Conservation (phyloP, 2,797 vertebrate genomes). For the Gobionotothen gibberifrons region DNA sequence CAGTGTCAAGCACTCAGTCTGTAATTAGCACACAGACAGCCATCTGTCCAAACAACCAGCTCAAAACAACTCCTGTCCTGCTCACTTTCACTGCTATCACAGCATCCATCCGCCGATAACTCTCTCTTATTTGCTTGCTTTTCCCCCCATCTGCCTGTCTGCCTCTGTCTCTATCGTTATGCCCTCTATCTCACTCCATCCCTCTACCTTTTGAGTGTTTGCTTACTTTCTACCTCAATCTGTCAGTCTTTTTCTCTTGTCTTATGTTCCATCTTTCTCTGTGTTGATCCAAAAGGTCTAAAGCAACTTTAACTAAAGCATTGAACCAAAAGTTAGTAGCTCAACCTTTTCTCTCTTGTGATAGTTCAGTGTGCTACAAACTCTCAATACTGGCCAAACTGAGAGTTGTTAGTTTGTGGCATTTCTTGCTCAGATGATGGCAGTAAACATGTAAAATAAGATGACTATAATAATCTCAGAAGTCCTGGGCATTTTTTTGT, state of each 20-base stretch:
- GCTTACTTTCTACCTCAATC: slow-evolving; percentile 35
- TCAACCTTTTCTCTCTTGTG: background rate
- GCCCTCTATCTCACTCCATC: slow-evolving; percentile 35
- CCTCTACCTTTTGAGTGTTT: slow-evolving; percentile 48
- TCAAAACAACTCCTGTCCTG: slow-evolving; percentile 73
- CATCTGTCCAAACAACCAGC: slow-evolving; percentile 84
- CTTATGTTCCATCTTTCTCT: slow-evolving; percentile 24
- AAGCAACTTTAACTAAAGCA: slow-evolving; percentile 15
- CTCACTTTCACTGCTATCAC: slow-evolving; percentile 67
- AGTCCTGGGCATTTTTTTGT: background rate
- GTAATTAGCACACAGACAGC: slow-evolving; percentile 84
- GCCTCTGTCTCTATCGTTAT: slow-evolving; percentile 38
- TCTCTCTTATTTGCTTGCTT: slow-evolving; percentile 66
- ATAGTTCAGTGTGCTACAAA: background rate
- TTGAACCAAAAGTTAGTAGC: background rate
- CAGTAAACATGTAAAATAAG: background rate
- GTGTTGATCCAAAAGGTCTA: slow-evolving; percentile 12
- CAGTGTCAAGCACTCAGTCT: slow-evolving; percentile 79
- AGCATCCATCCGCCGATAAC: slow-evolving; percentile 65
- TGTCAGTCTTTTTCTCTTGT: slow-evolving; percentile 23
- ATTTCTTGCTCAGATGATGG: slow-evolving; percentile 5
- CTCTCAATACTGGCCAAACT: background rate
- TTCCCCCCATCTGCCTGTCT: slow-evolving; percentile 72
- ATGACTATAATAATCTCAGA: background rate
- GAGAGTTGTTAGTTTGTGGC: background rate